Conservation (phyloP, 2,113 vertebrate genomes). For the Hyperopisus bebe region DNA sequence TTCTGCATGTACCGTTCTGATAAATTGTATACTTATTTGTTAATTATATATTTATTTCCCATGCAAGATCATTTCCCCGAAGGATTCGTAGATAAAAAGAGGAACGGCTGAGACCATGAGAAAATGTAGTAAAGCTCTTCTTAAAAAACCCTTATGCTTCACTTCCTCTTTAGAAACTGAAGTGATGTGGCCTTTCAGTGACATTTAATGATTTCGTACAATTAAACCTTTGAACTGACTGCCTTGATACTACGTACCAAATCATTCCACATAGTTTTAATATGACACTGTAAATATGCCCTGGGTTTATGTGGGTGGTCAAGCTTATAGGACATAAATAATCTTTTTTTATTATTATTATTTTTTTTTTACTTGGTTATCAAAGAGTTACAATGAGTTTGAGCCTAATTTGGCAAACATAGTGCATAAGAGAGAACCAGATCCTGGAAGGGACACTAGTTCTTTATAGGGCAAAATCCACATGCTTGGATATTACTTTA, state of each 20-base stretch:
- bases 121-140: background rate
- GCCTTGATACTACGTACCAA: background rate
- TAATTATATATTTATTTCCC: background rate
- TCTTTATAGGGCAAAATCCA: background rate
- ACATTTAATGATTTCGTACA: background rate
- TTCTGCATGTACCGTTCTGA: background rate
- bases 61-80: background rate
- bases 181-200: background rate
- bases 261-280: background rate
- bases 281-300: background rate
- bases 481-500: conserved; percentile 4
- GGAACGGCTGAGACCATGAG: background rate
- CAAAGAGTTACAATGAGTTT: background rate
- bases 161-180: background rate
- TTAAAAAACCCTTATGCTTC: background rate
- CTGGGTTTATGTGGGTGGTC: conserved; percentile 1
- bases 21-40: background rate
- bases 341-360: too few relatives aligned
- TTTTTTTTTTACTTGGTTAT: background rate
- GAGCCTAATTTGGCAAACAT: background rate
- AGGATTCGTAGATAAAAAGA: background rate
- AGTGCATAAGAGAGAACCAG: background rate
- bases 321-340: background rate
- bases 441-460: background rate
- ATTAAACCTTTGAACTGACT: background rate